Evolutionary conservation across 2,113 vertebrate species (phyloP).

Genomic region (Dasyprocta punctata): DNA sequence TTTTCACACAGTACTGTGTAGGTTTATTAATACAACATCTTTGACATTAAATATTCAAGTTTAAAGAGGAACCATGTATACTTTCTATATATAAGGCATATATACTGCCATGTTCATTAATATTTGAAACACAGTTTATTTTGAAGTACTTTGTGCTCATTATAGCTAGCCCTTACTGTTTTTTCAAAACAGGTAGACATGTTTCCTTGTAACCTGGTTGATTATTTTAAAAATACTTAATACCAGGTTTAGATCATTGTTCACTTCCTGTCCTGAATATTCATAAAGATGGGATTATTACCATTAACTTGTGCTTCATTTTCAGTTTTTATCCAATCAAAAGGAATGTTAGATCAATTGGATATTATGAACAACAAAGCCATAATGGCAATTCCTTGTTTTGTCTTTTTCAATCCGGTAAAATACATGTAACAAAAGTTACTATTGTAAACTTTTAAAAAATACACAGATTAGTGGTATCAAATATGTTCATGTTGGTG

Average conservation of each 20-base stretch:
- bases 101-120: slow-evolving; percentile 19
- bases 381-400: neutral
- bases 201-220: slow-evolving; percentile 30
- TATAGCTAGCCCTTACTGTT: slow-evolving; percentile 68
- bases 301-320: neutral
- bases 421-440: neutral
- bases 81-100: slow-evolving; percentile 40
- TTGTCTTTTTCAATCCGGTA: neutral
- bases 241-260: neutral
- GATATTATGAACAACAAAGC: neutral
- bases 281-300: neutral
- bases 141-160: slow-evolving; percentile 74
- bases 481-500: neutral
- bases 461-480: neutral
- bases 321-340: neutral
- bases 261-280: neutral
- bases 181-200: slow-evolving; percentile 69
- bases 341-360: slow-evolving; percentile 6
- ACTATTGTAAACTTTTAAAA: neutral
- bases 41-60: neutral
- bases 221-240: neutral
- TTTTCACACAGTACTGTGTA: neutral
- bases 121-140: slow-evolving; percentile 78
- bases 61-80: slow-evolving; percentile 51
- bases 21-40: slow-evolving; percentile 45